phyloP scores from a whole-genome alignment of 1,140 invertebrate genomes.

The Papilio polyxenes region DNA sequence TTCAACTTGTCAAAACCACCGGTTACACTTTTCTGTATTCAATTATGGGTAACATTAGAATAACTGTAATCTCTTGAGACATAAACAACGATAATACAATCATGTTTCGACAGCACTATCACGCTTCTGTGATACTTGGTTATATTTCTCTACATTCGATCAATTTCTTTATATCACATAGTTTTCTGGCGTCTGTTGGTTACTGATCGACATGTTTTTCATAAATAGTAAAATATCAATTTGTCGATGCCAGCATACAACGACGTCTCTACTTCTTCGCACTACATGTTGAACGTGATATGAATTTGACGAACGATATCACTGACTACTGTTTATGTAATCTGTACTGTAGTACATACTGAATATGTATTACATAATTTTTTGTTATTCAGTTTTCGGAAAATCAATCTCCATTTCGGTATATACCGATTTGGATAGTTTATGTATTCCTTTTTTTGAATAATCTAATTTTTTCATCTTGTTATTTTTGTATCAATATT shows the following conservation, averaged over 20 bases:
- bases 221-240: slow-evolving; percentile 36
- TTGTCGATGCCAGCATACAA: background rate
- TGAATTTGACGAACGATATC: slow-evolving; percentile 22
- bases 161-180: background rate
- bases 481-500: too few species aligned
- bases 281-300: slow-evolving; percentile 29
- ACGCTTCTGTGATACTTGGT: background rate
- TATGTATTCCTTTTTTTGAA: background rate
- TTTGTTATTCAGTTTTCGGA: background rate
- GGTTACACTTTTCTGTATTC: background rate
- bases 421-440: background rate
- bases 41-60: background rate
- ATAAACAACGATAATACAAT: background rate
- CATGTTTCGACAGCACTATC: background rate
- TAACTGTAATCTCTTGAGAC: background rate
- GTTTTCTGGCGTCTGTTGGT: slow-evolving; percentile 8
- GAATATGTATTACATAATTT: slow-evolving; percentile 1
- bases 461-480: too few species aligned
- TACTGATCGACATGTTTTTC: slow-evolving; percentile 33
- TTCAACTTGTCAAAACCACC: too few species aligned
- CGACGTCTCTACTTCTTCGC: slow-evolving; percentile 7
- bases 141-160: background rate
- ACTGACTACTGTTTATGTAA: background rate
- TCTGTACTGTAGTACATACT: background rate
- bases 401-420: background rate